phyloP scores from a whole-genome alignment of 2,797 vertebrate species.

The Thunnus albacares region DNA sequence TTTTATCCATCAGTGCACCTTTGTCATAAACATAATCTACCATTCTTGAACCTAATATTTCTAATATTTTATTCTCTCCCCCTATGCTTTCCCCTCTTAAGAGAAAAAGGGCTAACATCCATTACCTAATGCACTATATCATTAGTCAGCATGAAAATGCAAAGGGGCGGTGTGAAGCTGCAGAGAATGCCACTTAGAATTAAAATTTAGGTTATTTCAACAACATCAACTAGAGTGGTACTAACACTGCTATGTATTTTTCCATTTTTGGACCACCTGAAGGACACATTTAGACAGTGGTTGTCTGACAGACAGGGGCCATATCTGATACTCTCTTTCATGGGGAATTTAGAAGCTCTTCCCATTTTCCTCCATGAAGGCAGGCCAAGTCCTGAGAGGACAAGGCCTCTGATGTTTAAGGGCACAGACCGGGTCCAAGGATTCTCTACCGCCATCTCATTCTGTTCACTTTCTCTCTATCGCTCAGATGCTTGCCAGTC shows the following conservation, averaged over 20 bases:
- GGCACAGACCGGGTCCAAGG: conserved; percentile 6
- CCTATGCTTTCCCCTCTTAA: background rate
- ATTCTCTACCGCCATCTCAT: conserved; percentile 3
- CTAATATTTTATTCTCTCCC: background rate
- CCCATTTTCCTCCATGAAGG: background rate
- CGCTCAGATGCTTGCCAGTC: conserved; percentile 1
- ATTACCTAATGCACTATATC: conserved; percentile 1
- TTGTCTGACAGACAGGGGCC: background rate
- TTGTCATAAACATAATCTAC: background rate
- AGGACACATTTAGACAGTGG: background rate
- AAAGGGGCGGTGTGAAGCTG: background rate
- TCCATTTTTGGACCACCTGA: background rate
- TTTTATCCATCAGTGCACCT: conserved; percentile 6
- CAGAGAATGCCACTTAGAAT: no score
- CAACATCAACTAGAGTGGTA: background rate
- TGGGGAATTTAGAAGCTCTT: conserved; percentile 2
- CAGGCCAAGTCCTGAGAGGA: conserved; percentile 8
- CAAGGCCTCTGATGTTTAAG: conserved; percentile 29
- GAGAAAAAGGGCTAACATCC: background rate
- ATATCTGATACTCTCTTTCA: conserved; percentile 14
- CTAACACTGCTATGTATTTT: background rate
- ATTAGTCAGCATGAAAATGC: conserved; percentile 8
- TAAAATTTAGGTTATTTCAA: background rate
- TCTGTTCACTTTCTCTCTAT: conserved; percentile 30
- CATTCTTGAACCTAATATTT: background rate